Conservation (phyloP, 2,888 invertebrate genomes). For the Harpalus rubripes region DNA sequence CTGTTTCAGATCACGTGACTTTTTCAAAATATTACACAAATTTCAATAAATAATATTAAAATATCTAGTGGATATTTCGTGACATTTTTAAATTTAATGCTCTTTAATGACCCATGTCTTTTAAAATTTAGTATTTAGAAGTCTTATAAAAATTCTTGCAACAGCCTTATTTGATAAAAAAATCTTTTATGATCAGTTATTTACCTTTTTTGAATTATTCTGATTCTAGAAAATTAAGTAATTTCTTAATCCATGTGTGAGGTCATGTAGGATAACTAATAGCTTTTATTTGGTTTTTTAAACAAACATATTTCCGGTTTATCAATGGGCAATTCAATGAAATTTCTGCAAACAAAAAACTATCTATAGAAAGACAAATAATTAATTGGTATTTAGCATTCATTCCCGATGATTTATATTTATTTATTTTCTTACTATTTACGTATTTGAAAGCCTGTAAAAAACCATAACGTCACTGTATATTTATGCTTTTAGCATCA, state of each 20-base stretch:
- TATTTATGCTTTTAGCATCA: slow-evolving; percentile 2
- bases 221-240: not conserved
- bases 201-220: no score
- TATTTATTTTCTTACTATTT: not conserved
- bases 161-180: no score
- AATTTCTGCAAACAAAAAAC: not conserved
- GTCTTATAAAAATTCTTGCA: no score
- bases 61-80: no score
- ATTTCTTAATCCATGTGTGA: not conserved
- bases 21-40: no score
- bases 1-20: no score
- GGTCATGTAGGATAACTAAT: not conserved
- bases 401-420: not conserved
- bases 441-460: not conserved
- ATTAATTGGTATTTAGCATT: not conserved
- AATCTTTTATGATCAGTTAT: no score
- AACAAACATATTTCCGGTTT: not conserved
- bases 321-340: not conserved
- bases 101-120: no score
- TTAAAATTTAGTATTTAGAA: no score
- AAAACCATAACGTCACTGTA: not conserved
- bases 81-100: no score
- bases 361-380: not conserved
- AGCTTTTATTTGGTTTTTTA: not conserved
- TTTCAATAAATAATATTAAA: no score